Conservation (phyloP, 2,797 vertebrate species). For the Enteromius afrohamiltoni region DNA sequence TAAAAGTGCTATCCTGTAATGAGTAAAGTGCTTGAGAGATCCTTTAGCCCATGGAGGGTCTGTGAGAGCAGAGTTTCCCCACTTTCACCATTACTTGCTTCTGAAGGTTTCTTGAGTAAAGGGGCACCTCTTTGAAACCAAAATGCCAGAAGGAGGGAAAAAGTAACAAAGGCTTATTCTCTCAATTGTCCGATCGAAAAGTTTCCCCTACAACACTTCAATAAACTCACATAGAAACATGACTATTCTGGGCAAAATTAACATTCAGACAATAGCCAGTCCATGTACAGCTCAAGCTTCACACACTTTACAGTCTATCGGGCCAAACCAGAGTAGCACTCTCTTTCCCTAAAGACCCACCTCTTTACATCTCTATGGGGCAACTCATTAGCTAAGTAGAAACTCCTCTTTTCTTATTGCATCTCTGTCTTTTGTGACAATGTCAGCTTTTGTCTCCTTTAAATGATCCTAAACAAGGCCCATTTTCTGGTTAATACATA, state of each 20-base stretch:
- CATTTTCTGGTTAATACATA: slow-evolving; percentile 95
- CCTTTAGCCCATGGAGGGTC: slow-evolving; percentile 70
- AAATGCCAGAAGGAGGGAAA: slow-evolving; percentile 70
- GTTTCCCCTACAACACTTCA: slow-evolving; percentile 67
- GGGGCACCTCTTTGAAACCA: slow-evolving; percentile 71
- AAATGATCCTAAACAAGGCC: slow-evolving; percentile 89
- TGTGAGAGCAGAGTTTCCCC: slow-evolving; percentile 61
- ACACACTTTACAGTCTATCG: slow-evolving; percentile 77
- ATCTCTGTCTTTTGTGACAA: slow-evolving; percentile 82
- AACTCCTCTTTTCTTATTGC: slow-evolving; percentile 85
- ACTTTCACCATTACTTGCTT: slow-evolving; percentile 52
- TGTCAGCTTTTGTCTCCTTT: slow-evolving; percentile 82
- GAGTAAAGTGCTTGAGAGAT: slow-evolving; percentile 55
- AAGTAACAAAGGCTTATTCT: slow-evolving; percentile 76
- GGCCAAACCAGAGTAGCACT: slow-evolving; percentile 68
- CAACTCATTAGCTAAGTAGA: slow-evolving; percentile 91
- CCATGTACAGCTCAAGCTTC: slow-evolving; percentile 68
- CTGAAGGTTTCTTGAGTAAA: slow-evolving; percentile 69
- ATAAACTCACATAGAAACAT: slow-evolving; percentile 74
- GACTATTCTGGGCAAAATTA: slow-evolving; percentile 69
- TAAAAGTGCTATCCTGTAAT: slow-evolving; percentile 56
- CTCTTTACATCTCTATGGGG: slow-evolving; percentile 85
- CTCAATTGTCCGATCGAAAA: slow-evolving; percentile 74
- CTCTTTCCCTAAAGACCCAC: slow-evolving; percentile 74
- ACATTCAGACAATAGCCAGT: slow-evolving; percentile 77